A percentile compares a stretch with the other conserved stretches of the same genome.
Evolutionary conservation across 1,140 invertebrate genomes (phyloP).

Genomic region (Papilio glaucus): DNA sequence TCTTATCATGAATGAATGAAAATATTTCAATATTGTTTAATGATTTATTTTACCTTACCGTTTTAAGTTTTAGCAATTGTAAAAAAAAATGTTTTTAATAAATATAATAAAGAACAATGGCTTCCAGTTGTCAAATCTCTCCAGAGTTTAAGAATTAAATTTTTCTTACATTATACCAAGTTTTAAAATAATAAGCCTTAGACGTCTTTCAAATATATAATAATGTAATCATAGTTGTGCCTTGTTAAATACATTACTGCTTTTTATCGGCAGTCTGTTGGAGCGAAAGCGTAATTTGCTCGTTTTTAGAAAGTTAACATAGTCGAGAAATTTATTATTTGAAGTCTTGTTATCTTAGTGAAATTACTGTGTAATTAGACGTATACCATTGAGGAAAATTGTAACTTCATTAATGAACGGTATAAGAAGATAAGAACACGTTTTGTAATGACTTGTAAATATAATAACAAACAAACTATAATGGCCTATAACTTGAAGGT

Average conservation of each 20-base stretch:
- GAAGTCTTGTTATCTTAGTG: conserved; percentile 19
- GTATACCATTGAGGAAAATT: conserved; percentile 12
- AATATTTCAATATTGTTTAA: too few relatives aligned
- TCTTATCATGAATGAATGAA: too few relatives aligned
- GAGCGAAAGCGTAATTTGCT: conserved; percentile 54
- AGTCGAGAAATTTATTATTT: conserved; percentile 20
- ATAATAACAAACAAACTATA: too few relatives aligned
- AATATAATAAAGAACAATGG: too few relatives aligned
- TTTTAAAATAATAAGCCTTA: too few relatives aligned
- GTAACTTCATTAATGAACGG: not conserved
- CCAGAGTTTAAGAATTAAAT: too few relatives aligned
- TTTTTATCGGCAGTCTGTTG: conserved; percentile 47
- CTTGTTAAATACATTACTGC: conserved; percentile 15
- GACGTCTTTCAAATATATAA: not conserved
- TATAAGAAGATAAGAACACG: not conserved
- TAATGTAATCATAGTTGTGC: not conserved
- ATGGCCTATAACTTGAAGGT: too few relatives aligned
- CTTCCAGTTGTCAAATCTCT: too few relatives aligned
- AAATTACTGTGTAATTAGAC: conserved; percentile 4
- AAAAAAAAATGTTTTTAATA: too few relatives aligned
- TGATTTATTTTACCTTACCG: too few relatives aligned
- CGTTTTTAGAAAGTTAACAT: conserved; percentile 50
- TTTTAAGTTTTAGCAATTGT: too few relatives aligned
- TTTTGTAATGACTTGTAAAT: not conserved
- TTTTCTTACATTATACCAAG: too few relatives aligned